These are phyloP conservation scores for Anolis sagrei DNA, from an alignment of 2,113 vertebrate species.

Conservation along the genomic window DNA sequence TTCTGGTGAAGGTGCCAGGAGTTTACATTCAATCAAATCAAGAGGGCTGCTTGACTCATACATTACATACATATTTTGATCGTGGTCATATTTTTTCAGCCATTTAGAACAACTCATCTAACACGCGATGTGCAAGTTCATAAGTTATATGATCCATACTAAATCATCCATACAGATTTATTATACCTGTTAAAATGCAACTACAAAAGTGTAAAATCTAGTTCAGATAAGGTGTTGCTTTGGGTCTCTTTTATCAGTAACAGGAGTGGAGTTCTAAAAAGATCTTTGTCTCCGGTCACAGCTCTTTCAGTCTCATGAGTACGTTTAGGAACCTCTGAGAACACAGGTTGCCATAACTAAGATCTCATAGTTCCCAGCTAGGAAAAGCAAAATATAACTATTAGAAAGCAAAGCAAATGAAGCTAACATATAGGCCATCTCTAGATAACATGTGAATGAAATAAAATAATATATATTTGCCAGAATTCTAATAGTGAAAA, in stretches of 20 bases:
- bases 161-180: no score
- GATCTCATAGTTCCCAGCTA: background rate
- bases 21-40: no score
- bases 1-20: no score
- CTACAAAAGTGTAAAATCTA: background rate
- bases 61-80: background rate
- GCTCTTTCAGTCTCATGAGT: background rate
- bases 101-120: background rate
- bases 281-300: background rate
- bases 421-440: background rate
- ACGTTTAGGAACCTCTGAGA: background rate
- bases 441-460: background rate
- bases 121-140: background rate
- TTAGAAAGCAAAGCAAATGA: background rate
- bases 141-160: background rate
- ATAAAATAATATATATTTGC: accelerated
- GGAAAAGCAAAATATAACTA: slow-evolving; percentile 6
- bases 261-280: background rate
- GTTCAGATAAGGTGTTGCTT: background rate
- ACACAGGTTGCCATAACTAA: slow-evolving; percentile 1
- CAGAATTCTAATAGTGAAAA: background rate
- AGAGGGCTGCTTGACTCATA: background rate
- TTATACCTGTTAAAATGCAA: background rate
- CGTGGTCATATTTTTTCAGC: background rate
- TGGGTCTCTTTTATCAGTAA: background rate